These are phyloP conservation scores for Hesperophylax magnus DNA, from an alignment of 1,140 invertebrate species.

Conservation along the genomic window DNA sequence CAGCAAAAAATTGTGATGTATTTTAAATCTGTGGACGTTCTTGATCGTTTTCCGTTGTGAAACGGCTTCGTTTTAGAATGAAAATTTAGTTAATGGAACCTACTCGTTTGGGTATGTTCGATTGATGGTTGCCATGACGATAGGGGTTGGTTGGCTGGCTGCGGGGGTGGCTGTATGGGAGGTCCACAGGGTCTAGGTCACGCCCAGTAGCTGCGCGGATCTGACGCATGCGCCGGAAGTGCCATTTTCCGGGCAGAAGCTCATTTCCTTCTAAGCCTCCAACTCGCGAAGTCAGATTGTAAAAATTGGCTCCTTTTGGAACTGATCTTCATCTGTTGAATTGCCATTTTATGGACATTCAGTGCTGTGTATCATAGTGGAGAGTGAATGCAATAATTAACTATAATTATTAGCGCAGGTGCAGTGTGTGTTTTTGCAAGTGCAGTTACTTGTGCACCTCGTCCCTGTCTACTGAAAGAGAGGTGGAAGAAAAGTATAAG, in stretches of 20 bases:
- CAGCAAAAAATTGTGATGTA: neutral
- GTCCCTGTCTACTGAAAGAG: too few species aligned
- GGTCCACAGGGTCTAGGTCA: constrained; percentile 71
- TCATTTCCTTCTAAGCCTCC: constrained; percentile 38
- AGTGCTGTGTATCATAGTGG: too few species aligned
- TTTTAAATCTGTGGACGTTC: neutral
- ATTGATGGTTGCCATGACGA: constrained; percentile 54
- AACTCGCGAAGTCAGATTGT: neutral
- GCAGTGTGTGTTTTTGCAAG: too few species aligned
- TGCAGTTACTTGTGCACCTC: too few species aligned
- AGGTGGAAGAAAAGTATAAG: too few species aligned
- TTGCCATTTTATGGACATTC: too few species aligned
- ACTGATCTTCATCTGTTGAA: neutral
- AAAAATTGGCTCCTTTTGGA: neutral
- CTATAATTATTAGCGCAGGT: too few species aligned
- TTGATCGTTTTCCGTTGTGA: neutral
- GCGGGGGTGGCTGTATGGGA: constrained; percentile 58
- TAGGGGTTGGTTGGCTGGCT: constrained; percentile 60
- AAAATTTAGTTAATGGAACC: constrained; percentile 16
- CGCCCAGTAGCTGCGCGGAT: constrained; percentile 65
- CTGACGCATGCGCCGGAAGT: constrained; percentile 53
- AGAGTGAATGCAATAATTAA: too few species aligned
- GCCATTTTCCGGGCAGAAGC: constrained; percentile 14
- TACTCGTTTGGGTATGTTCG: neutral
- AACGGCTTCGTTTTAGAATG: neutral